phyloP scores from a whole-genome alignment of 1,140 invertebrate species.

The honey bee (Apis mellifera) region DNA sequence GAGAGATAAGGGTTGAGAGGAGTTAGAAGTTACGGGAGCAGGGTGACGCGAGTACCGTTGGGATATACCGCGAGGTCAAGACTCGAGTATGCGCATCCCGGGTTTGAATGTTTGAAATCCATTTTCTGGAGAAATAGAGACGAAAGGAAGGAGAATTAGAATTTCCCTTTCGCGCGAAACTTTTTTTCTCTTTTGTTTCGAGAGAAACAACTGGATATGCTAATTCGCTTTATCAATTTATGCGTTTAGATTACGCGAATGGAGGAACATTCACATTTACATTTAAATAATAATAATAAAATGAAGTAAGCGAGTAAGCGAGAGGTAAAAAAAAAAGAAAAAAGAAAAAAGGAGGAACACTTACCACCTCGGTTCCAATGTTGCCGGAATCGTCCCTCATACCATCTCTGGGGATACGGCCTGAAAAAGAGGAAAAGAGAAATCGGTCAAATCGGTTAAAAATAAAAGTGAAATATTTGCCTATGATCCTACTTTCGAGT shows the following conservation, averaged over 20 bases:
- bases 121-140: background rate
- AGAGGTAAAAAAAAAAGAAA: too few species aligned
- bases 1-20: background rate
- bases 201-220: background rate
- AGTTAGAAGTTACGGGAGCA: background rate
- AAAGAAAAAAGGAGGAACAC: too few species aligned
- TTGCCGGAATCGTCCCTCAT: slow-evolving; percentile 81
- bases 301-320: background rate
- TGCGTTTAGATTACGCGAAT: too few species aligned
- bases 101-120: background rate
- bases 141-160: background rate
- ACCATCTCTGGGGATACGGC: slow-evolving; percentile 79
- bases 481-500: background rate
- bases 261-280: background rate
- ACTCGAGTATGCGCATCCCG: background rate
- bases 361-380: slow-evolving; percentile 81
- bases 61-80: slow-evolving; percentile 2
- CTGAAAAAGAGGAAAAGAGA: slow-evolving; percentile 59
- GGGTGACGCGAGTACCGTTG: background rate
- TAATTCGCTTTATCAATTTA: too few species aligned
- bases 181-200: background rate
- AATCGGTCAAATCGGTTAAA: background rate
- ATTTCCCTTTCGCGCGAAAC: background rate
- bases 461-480: background rate
- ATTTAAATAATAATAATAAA: background rate